Evolutionary conservation across 2,113 vertebrate species (phyloP).

Genomic region (Pagrus major): DNA sequence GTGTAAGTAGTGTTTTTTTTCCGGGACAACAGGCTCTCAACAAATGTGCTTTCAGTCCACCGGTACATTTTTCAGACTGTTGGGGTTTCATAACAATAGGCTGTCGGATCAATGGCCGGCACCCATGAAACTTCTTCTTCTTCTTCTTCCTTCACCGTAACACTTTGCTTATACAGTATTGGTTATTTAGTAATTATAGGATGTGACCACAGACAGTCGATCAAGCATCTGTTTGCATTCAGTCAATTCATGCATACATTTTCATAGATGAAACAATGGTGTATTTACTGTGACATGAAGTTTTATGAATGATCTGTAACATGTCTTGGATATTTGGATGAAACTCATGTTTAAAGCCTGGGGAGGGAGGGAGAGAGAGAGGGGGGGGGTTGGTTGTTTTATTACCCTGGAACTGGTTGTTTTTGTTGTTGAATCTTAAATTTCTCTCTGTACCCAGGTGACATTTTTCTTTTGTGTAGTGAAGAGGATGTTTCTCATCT

Average conservation of each 20-base stretch:
- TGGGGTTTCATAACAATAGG: too few relatives aligned
- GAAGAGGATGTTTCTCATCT: constrained; percentile 82
- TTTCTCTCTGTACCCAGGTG: constrained; percentile 78
- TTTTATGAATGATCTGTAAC: constrained; percentile 76
- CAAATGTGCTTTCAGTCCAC: too few relatives aligned
- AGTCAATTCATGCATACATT: constrained; percentile 45
- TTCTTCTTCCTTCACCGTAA: constrained; percentile 65
- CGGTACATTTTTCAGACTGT: too few relatives aligned
- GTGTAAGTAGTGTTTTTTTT: too few relatives aligned
- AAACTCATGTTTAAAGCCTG: constrained; percentile 69
- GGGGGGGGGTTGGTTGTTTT: constrained; percentile 54
- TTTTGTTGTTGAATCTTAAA: constrained; percentile 77
- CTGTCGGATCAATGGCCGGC: too few relatives aligned
- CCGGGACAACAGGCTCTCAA: too few relatives aligned
- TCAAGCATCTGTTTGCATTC: constrained; percentile 69
- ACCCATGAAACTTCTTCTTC: constrained; percentile 29
- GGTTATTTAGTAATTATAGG: constrained; percentile 72
- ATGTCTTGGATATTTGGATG: constrained; percentile 74
- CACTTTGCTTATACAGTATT: constrained; percentile 70
- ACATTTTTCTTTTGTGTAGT: constrained; percentile 80
- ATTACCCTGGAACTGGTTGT: constrained; percentile 61
- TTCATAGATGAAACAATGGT: constrained; percentile 64
- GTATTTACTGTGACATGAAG: constrained; percentile 80
- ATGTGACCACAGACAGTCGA: constrained; percentile 69
- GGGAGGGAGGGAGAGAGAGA: neutral